phyloP scores from a whole-genome alignment of 2,113 vertebrate genomes.

The Xiphias gladius region DNA sequence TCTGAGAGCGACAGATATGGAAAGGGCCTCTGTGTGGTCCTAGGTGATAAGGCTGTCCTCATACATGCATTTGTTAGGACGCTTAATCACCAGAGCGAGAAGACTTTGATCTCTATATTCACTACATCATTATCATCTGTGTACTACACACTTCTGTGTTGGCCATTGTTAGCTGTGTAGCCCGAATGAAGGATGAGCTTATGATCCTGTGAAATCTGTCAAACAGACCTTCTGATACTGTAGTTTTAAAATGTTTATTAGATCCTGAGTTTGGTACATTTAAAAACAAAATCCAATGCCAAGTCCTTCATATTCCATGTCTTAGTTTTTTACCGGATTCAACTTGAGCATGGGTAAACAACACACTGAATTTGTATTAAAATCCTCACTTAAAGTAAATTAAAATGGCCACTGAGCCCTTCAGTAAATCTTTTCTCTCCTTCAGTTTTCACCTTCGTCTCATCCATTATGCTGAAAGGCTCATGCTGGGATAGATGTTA shows the following conservation, averaged over 20 bases:
- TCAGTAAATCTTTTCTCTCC: constrained; percentile 20
- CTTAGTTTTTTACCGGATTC: background rate
- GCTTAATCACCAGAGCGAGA: constrained; percentile 68
- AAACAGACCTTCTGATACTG: constrained; percentile 37
- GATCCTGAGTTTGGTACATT: constrained; percentile 3
- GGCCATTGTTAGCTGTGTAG: constrained; percentile 59
- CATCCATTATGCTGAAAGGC: constrained; percentile 56
- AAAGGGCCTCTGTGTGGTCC: constrained; percentile 74
- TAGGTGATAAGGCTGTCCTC: constrained; percentile 81
- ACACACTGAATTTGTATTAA: background rate
- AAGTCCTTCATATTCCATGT: constrained; percentile 1
- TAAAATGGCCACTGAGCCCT: constrained; percentile 10
- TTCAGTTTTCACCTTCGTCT: constrained; percentile 47
- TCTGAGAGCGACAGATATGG: constrained; percentile 82
- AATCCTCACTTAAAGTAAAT: constrained; percentile 7
- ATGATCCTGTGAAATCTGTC: constrained; percentile 63
- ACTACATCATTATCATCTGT: constrained; percentile 76
- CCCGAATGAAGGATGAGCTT: constrained; percentile 42
- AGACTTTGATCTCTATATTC: constrained; percentile 81
- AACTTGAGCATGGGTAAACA: background rate
- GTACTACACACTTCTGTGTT: constrained; percentile 60
- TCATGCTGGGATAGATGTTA: constrained; percentile 57
- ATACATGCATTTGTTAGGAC: constrained; percentile 73
- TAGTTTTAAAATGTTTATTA: constrained; percentile 50
- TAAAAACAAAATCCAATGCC: constrained; percentile 1